Conservation (phyloP, 2,888 invertebrate genomes). For the Gryllus longicercus region DNA sequence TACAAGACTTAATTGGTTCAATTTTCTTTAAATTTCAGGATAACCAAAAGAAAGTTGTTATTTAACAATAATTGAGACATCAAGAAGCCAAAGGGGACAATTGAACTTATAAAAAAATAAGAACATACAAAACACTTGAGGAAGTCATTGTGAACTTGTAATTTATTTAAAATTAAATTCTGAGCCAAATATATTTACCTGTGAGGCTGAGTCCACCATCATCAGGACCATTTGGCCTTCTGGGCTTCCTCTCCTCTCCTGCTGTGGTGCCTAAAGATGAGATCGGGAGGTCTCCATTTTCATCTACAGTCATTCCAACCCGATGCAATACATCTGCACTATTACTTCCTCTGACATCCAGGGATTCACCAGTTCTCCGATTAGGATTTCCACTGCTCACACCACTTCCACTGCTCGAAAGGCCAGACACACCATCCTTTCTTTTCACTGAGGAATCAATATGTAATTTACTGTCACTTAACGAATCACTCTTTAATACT, state of each 20-base stretch:
- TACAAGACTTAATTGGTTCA: too few species aligned
- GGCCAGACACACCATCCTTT: neutral
- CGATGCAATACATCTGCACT: neutral
- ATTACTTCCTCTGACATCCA: constrained; percentile 44
- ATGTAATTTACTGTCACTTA: neutral
- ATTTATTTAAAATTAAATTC: too few species aligned
- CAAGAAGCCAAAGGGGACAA: too few species aligned
- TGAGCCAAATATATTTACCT: constrained; percentile 27
- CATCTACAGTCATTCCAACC: neutral
- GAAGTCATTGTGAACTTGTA: too few species aligned
- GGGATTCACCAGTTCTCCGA: constrained; percentile 46
- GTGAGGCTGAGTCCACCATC: constrained; percentile 36
- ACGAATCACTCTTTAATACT: neutral
- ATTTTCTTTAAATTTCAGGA: too few species aligned
- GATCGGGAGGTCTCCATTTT: neutral
- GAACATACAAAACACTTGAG: too few species aligned
- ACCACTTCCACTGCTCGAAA: neutral
- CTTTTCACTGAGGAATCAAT: neutral
- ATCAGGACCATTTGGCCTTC: constrained; percentile 28
- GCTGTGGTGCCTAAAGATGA: neutral
- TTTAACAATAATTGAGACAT: too few species aligned
- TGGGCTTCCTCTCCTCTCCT: neutral
- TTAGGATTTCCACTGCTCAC: constrained; percentile 42
- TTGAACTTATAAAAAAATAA: too few species aligned
- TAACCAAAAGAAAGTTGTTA: too few species aligned